Percentiles rank a stretch among this genome's conserved stretches.
These are phyloP conservation scores for Trissolcus basalis DNA, from an alignment of 1,140 invertebrate genomes.

Conservation along the genomic window DNA sequence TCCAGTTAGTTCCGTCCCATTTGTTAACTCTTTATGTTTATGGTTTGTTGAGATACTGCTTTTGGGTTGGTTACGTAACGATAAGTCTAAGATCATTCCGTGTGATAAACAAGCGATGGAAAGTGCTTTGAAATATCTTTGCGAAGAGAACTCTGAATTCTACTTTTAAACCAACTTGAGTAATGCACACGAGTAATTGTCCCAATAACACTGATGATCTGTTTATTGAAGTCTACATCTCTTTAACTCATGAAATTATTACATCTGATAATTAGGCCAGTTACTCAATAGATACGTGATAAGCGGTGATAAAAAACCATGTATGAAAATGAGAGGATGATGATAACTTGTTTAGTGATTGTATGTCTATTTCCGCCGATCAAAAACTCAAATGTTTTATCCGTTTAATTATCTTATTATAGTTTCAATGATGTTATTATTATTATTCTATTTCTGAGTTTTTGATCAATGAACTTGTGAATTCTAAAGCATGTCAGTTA, in stretches of 20 bases:
- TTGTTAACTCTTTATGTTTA: constrained; percentile 5
- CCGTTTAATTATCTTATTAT: too few relatives aligned
- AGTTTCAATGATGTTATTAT: too few relatives aligned
- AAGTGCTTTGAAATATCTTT: not conserved
- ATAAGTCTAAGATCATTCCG: constrained; percentile 3
- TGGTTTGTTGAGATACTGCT: constrained; percentile 10
- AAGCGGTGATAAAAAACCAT: constrained; percentile 4
- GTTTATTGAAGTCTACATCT: not conserved
- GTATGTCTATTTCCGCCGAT: constrained; percentile 4
- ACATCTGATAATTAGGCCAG: not conserved
- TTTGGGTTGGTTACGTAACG: constrained; percentile 21
- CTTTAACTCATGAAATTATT: not conserved
- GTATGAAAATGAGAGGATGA: not conserved
- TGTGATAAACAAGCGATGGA: constrained; percentile 22
- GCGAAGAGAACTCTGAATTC: not conserved
- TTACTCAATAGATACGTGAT: constrained; percentile 1
- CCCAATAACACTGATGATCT: constrained; percentile 5
- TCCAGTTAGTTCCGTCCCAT: constrained; percentile 10
- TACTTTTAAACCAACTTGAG: constrained; percentile 2
- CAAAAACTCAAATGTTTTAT: constrained; percentile 49
- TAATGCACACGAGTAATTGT: constrained; percentile 16
- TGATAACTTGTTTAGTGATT: not conserved
- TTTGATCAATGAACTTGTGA: too few relatives aligned
- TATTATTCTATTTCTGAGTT: constrained; percentile 11
- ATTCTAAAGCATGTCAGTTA: too few relatives aligned